Evolutionary conservation across 2,888 invertebrate species (phyloP), one percentile per base, ranked within the genome.

Genomic region (Xylophagus ater): DNA sequence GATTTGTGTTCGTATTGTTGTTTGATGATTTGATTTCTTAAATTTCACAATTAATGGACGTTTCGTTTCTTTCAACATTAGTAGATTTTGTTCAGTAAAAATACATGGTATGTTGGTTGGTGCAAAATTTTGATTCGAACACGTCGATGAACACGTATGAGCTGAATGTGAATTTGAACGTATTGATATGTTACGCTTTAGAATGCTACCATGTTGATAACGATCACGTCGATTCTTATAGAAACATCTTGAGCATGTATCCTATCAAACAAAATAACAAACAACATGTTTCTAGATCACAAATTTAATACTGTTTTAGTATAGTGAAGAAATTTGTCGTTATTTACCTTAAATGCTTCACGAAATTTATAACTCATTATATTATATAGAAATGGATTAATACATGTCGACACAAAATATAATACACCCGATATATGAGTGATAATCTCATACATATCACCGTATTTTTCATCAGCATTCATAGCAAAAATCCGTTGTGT

Each of bases 401-500:
- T 73, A 47, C 78, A 77, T 9, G 80, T 76, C 44, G 77, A 78
- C 37, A 78, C 60, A 56, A 75, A 79, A 57, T 78, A 79, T 30
- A 76, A 68, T 9, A 79, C 67, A 0, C 79, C 79, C 13, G 78
- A 78, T 23, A 74, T 66, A 55, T 78, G 74, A 35, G 73, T 76
- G 18, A 79, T 62, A 73, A 80, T 40, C 73, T 78, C 39, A 63
- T 72, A 74, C 63, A 71, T 58, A 68, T 74, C 40, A 20, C 40
- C 15, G 23, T 45, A 42, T 28, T 40, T 41, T 13, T 34, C 19
- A 25, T 43, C 41, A 18, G 41, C 45, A 35, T 45, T 37, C 40
- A 40, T 40, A 13, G 81, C 82, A 43, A 88, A 72, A 19, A 90
- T 71, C 10, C 90, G 69, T 58, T 90, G 90, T 1, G 84, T 80